These are phyloP conservation scores for Phoxinus dragarum DNA, from an alignment of 2,797 vertebrate genomes.

Conservation along the genomic window DNA sequence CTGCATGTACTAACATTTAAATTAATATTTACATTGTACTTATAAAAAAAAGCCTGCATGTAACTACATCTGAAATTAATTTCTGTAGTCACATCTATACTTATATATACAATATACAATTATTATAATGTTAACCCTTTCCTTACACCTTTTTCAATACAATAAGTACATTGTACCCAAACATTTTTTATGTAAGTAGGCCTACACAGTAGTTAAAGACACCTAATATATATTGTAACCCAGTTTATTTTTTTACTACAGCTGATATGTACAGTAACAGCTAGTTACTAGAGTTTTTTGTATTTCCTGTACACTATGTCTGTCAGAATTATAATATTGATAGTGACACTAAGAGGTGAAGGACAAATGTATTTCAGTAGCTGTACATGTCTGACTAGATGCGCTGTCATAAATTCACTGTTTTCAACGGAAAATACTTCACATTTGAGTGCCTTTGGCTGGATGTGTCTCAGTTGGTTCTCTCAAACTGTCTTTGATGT, in stretches of 20 bases:
- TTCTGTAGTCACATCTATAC: neutral
- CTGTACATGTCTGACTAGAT: neutral
- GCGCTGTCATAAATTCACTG: constrained; percentile 5
- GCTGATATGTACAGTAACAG: neutral
- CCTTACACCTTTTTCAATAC: neutral
- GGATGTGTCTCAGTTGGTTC: constrained; percentile 38
- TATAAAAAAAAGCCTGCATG: neutral
- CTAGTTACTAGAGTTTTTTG: neutral
- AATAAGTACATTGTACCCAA: neutral
- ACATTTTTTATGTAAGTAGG: neutral
- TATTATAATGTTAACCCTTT: neutral
- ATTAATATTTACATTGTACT: neutral
- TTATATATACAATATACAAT: neutral
- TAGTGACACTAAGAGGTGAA: neutral
- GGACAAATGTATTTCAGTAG: constrained; percentile 26
- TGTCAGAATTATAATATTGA: neutral
- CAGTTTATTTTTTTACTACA: neutral
- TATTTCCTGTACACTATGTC: constrained; percentile 2
- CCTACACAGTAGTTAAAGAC: neutral
- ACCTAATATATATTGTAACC: neutral
- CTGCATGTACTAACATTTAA: neutral
- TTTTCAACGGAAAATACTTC: constrained; percentile 28
- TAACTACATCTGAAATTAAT: neutral
- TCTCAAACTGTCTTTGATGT: constrained; percentile 50
- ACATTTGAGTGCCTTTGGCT: constrained; percentile 40